A percentile compares a stretch with the other conserved stretches of the same genome.
phyloP scores from a whole-genome alignment of 1,140 invertebrate species.

The Ceratitis capitata region DNA sequence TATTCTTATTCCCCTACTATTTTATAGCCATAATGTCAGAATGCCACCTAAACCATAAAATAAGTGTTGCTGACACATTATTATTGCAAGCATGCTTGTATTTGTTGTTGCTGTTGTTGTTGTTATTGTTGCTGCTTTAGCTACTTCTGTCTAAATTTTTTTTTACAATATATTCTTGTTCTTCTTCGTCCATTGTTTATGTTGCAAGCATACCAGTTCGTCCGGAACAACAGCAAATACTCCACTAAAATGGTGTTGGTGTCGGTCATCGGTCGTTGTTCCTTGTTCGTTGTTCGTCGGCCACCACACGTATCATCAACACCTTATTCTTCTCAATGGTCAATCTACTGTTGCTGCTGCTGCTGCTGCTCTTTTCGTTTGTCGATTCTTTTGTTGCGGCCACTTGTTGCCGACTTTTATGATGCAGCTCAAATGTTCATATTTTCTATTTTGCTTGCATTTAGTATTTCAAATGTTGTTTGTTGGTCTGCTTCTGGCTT shows the following conservation, averaged over 20 bases:
- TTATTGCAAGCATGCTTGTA: not conserved
- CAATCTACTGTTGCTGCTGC: too few relatives aligned
- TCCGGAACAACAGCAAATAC: not conserved
- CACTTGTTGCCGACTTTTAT: not conserved
- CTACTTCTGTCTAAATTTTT: too few relatives aligned
- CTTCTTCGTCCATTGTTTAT: not conserved
- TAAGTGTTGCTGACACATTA: slow-evolving; percentile 23
- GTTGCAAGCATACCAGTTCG: not conserved
- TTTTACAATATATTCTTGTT: too few relatives aligned
- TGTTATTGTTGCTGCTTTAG: not conserved
- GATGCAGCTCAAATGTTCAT: not conserved
- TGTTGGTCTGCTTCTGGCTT: not conserved
- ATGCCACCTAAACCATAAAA: slow-evolving; percentile 19
- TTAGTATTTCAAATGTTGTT: not conserved
- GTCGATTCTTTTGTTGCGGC: too few relatives aligned
- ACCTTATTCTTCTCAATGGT: not conserved
- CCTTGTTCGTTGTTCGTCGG: too few relatives aligned
- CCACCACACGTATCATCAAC: slow-evolving; percentile 32
- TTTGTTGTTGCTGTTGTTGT: not conserved
- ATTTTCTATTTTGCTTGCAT: not conserved
- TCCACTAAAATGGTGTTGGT: too few relatives aligned
- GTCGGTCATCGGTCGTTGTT: too few relatives aligned
- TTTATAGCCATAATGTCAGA: not conserved
- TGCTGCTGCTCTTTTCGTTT: too few relatives aligned
- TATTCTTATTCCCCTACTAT: not conserved